Percentiles rank a stretch among this genome's conserved stretches.
Conservation (phyloP, 2,888 invertebrate genomes). For the Perizoma affinitatum region DNA sequence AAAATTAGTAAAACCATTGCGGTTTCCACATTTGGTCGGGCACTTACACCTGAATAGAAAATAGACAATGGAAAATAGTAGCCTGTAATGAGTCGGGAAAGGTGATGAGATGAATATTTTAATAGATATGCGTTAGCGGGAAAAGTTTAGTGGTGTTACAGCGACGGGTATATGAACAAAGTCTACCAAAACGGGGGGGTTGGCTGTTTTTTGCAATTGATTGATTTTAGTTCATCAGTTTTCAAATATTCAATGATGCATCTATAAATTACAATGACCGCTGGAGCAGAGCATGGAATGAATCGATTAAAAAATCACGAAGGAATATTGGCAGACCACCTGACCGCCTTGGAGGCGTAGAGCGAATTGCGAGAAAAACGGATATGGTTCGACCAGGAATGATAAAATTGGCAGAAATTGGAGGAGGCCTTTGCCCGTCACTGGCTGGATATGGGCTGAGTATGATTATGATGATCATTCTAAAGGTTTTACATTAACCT, state of each 20-base stretch:
- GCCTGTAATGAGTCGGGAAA: constrained; percentile 67
- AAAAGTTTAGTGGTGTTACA: constrained; percentile 51
- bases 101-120: constrained; percentile 66
- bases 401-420: no score
- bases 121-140: constrained; percentile 53
- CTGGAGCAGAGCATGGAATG: no score
- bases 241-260: no score
- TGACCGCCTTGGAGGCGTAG: no score
- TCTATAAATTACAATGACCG: no score
- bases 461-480: constrained; percentile 13
- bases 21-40: constrained; percentile 65
- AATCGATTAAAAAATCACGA: no score
- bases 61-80: constrained; percentile 70
- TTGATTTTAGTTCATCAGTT: no score
- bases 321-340: no score
- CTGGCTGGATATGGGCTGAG: background rate
- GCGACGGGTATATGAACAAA: background rate
- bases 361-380: no score
- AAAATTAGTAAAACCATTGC: constrained; percentile 57
- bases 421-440: no score
- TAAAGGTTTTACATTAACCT: constrained; percentile 18
- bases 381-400: no score
- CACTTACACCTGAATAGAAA: constrained; percentile 70
- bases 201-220: background rate
- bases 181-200: background rate